Evolutionary conservation across 2,888 invertebrate species (phyloP).

Genomic region (Perdita meconis): DNA sequence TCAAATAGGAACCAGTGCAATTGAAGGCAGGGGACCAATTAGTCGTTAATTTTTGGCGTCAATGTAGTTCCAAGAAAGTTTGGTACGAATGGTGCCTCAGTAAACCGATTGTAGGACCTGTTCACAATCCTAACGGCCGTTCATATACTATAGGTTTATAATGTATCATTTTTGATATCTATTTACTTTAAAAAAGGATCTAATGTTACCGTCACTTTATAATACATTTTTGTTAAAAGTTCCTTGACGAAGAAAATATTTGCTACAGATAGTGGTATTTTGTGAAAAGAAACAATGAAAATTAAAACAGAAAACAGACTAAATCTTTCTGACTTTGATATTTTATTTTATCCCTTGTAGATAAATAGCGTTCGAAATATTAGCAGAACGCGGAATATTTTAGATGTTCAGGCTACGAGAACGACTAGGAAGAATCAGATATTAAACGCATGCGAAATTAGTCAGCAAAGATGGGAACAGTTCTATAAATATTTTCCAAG

Average conservation of each 20-base stretch:
- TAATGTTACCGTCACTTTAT: constrained; percentile 15
- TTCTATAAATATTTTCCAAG: constrained; percentile 28
- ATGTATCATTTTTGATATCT: constrained; percentile 47
- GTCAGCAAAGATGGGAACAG: background rate
- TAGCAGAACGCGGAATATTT: background rate
- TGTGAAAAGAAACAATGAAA: background rate
- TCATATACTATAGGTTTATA: constrained; percentile 89
- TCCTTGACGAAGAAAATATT: constrained; percentile 3
- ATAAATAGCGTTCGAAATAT: background rate
- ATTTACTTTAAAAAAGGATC: background rate
- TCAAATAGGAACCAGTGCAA: constrained; percentile 90
- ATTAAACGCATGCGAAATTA: constrained; percentile 1
- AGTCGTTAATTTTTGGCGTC: constrained; percentile 94
- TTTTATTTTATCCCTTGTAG: background rate
- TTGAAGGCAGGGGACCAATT: constrained; percentile 90
- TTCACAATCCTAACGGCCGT: constrained; percentile 91
- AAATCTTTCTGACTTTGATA: constrained; percentile 14
- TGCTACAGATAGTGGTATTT: background rate
- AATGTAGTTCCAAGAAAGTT: constrained; percentile 91
- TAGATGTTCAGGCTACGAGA: background rate
- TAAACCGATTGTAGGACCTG: constrained; percentile 86
- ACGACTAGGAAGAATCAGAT: background rate
- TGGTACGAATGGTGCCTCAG: constrained; percentile 98
- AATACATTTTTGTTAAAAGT: constrained; percentile 9
- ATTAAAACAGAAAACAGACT: background rate